Evolutionary conservation across 2,113 vertebrate genomes (phyloP).

Genomic region (Misgurnus anguillicaudatus): DNA sequence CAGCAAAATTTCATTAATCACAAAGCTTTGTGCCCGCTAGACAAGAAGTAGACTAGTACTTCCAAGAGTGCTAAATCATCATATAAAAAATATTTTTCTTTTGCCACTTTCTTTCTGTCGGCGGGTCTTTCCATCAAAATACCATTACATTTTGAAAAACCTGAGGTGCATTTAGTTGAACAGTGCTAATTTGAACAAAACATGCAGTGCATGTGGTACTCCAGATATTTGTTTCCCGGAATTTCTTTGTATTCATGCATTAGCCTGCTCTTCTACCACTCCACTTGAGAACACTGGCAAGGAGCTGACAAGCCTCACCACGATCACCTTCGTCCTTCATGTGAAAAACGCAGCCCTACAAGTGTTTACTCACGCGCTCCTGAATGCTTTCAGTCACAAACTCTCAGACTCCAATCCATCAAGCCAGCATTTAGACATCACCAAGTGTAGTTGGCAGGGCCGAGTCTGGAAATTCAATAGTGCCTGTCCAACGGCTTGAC

Average conservation of each 20-base stretch:
- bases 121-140: slow-evolving; percentile 65
- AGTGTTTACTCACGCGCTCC: slow-evolving; percentile 33
- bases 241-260: background rate
- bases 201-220: slow-evolving; percentile 63
- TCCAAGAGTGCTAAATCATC: slow-evolving; percentile 24
- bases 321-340: slow-evolving; percentile 17
- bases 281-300: background rate
- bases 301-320: background rate
- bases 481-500: slow-evolving; percentile 41
- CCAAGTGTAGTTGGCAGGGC: slow-evolving; percentile 29
- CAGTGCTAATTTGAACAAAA: slow-evolving; percentile 74
- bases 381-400: slow-evolving; percentile 35
- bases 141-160: slow-evolving; percentile 74
- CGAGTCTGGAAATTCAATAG: slow-evolving; percentile 38
- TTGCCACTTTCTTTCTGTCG: slow-evolving; percentile 35
- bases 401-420: slow-evolving; percentile 47
- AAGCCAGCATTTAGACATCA: slow-evolving; percentile 44
- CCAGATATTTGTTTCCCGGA: background rate
- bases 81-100: slow-evolving; percentile 59
- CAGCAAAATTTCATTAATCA: slow-evolving; percentile 35
- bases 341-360: slow-evolving; percentile 26
- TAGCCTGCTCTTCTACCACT: background rate
- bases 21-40: slow-evolving; percentile 16
- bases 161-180: slow-evolving; percentile 70
- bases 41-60: background rate